Evolutionary conservation across 2,797 vertebrate genomes (phyloP).

Genomic region (Anolis apletophallus): DNA sequence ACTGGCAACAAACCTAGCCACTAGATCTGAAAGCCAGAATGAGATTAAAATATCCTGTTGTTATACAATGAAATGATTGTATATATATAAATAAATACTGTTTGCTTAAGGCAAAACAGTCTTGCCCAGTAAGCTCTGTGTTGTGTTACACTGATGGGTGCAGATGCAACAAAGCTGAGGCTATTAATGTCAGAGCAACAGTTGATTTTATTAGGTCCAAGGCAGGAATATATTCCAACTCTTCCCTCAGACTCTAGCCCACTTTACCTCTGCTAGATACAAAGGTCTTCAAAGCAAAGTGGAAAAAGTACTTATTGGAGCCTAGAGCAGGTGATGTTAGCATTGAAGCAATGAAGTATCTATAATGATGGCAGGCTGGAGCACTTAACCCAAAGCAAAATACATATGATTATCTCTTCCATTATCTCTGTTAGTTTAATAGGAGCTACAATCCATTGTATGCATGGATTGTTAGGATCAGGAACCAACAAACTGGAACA

Average conservation of each 20-base stretch:
- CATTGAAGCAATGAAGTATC: no score
- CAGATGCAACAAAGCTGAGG: neutral
- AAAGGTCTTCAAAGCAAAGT: slow-evolving; percentile 3
- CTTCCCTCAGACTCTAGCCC: neutral
- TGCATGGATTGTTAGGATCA: no score
- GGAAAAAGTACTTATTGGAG: neutral
- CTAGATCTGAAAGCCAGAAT: slow-evolving; percentile 44
- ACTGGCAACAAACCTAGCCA: slow-evolving; percentile 49
- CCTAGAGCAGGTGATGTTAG: neutral
- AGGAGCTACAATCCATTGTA: no score
- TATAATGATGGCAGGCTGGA: neutral
- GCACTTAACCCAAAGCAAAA: neutral
- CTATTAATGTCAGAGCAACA: neutral
- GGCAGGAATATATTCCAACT: neutral
- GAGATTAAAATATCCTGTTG: slow-evolving; percentile 47
- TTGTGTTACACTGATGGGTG: neutral
- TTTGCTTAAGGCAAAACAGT: slow-evolving; percentile 52
- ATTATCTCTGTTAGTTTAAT: no score
- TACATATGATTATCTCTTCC: neutral
- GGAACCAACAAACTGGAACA: no score
- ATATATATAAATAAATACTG: neutral
- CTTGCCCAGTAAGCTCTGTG: neutral
- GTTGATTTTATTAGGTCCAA: slow-evolving; percentile 3
- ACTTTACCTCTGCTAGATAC: neutral
- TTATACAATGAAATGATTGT: slow-evolving; percentile 40